These are phyloP conservation scores for Drosophila rhopaloa DNA, from an alignment of 1,140 invertebrate species.

Conservation along the genomic window DNA sequence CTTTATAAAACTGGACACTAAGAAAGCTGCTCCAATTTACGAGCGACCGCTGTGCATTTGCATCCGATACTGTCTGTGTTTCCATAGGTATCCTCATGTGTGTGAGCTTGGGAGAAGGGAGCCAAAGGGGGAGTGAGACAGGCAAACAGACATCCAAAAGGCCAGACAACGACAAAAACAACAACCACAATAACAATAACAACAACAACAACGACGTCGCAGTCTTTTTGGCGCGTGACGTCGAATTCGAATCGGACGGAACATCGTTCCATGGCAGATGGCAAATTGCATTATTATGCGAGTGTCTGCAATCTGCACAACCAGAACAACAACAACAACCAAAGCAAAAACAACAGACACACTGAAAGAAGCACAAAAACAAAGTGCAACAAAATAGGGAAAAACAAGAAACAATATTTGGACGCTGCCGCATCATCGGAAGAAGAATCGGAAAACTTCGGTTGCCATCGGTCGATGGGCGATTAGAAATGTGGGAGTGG, in stretches of 20 bases:
- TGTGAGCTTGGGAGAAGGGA: conserved; percentile 12
- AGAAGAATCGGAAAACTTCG: conserved; percentile 36
- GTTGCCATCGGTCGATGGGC: conserved; percentile 31
- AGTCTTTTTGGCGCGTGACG: conserved; percentile 82
- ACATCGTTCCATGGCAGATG: conserved; percentile 59
- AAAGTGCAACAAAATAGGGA: conserved; percentile 77
- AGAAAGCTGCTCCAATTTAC: not conserved
- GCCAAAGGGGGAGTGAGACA: conserved; percentile 13
- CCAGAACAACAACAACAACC: conserved; percentile 42
- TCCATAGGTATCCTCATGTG: not conserved
- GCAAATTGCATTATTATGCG: conserved; percentile 84
- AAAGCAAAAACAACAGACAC: conserved; percentile 8
- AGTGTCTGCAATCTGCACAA: conserved; percentile 82
- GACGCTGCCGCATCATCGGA: conserved; percentile 12
- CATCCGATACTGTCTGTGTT: conserved; percentile 11
- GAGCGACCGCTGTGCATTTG: conserved; percentile 1
- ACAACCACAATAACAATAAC: conserved; percentile 21
- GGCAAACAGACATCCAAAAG: conserved; percentile 40
- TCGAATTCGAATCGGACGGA: conserved; percentile 48
- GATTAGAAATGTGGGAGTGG: conserved; percentile 42
- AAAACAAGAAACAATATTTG: conserved; percentile 65
- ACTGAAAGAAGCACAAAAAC: conserved; percentile 51
- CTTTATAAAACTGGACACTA: not conserved
- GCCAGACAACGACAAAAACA: conserved; percentile 34
- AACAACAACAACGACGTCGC: conserved; percentile 25